Percentiles rank a stretch among this genome's conserved stretches.
Conservation (phyloP, 2,113 vertebrate genomes). For the Pholis gunnellus region DNA sequence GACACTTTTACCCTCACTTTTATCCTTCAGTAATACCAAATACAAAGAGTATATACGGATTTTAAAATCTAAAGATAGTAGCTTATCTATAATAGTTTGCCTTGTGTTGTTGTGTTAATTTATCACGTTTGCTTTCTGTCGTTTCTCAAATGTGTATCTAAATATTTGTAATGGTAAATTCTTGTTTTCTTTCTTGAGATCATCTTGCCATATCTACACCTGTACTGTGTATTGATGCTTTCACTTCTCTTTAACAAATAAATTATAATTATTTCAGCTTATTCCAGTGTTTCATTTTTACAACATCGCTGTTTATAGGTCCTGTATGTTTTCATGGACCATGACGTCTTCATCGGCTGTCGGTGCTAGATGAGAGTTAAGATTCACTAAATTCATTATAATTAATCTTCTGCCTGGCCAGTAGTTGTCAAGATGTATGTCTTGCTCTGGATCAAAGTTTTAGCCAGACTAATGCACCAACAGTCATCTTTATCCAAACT, state of each 20-base stretch:
- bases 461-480: background rate
- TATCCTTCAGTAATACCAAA: constrained; percentile 47
- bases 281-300: background rate
- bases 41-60: constrained; percentile 37
- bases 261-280: constrained; percentile 38
- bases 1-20: constrained; percentile 19
- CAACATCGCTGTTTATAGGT: background rate
- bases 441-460: background rate
- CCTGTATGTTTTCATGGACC: background rate
- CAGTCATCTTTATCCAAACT: background rate
- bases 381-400: background rate
- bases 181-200: constrained; percentile 28
- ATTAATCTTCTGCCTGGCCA: background rate
- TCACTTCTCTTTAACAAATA: constrained; percentile 60
- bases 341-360: background rate
- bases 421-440: background rate
- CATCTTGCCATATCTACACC: constrained; percentile 28
- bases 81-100: constrained; percentile 18
- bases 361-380: background rate
- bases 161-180: constrained; percentile 28
- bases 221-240: constrained; percentile 50
- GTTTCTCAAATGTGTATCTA: constrained; percentile 16
- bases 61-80: constrained; percentile 11
- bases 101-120: constrained; percentile 51
- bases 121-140: constrained; percentile 31